Conservation (phyloP, 2,113 vertebrate species). For the Festucalex cinctus region DNA sequence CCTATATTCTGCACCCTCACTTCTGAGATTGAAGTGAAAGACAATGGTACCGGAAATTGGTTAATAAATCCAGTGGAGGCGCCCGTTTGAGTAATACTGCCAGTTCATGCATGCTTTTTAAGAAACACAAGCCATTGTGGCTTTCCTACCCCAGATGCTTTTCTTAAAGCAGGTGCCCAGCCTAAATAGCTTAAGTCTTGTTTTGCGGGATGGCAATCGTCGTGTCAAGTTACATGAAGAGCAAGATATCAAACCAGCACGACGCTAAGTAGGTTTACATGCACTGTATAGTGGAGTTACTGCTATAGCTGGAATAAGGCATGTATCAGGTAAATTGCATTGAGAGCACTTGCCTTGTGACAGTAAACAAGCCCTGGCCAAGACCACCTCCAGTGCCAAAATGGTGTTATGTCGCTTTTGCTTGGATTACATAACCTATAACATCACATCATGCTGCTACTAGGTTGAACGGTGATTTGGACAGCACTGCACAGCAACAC, state of each 20-base stretch:
- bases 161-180: constrained; percentile 44
- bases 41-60: constrained; percentile 99
- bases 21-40: constrained; percentile 95
- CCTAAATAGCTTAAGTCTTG: constrained; percentile 35
- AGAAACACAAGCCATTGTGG: constrained; percentile 50
- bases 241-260: not conserved
- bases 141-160: constrained; percentile 43
- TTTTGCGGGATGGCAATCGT: not conserved
- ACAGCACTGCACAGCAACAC: too few species aligned
- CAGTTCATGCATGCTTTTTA: constrained; percentile 81
- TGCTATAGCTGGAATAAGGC: not conserved
- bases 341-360: not conserved
- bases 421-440: too few species aligned
- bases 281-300: not conserved
- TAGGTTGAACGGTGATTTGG: too few species aligned
- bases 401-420: not conserved
- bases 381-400: not conserved
- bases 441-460: too few species aligned
- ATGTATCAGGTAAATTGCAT: not conserved
- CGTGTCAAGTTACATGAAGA: not conserved
- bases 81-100: constrained; percentile 82
- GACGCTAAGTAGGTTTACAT: not conserved
- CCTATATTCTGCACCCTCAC: constrained; percentile 91
- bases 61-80: constrained; percentile 92
- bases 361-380: not conserved